Evolutionary conservation across 2,888 invertebrate genomes (phyloP), one percentile per base, ranked within the genome.

Genomic region (Ophion slaviceki): DNA sequence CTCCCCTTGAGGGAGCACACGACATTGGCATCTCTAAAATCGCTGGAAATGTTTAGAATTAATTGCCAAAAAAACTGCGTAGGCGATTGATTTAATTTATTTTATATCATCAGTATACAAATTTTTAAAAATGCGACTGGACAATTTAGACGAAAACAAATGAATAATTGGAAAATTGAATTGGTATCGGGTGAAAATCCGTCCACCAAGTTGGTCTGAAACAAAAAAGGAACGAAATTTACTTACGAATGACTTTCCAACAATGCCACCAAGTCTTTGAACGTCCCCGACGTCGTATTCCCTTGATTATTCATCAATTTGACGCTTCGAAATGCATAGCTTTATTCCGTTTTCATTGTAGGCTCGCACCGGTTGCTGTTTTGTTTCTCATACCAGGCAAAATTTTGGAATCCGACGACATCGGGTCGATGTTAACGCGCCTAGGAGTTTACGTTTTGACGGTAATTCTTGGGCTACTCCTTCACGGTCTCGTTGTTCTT

Each of bases 381-480:
- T 96, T 97, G 91, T 98, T 98, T 95, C 94, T 98, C 82, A 97
- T 99, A 53, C 97, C 97, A 20, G 97, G 97, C 72, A 98, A 99
- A 95, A 97, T 99, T 78, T 95, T 99, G 94, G 98, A 98, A 93
- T 98, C 98, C 93, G 96, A 97, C 70, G 97, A 98, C 76, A 97
- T 98, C 91, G 95, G 95, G 0, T 96, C 96, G 20, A 96, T 98
- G 87, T 95, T 98, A 61, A 97, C 97, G 32, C 97, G 98, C 86
- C 95, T 99, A 76, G 99, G 99, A 28, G 94, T 97, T 94, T 99
- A 99, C 94, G 98, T 99, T 92, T 95, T 97, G 92, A 99, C 99
- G 0, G 99, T 99, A 2, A 95, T 99, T 88, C 93, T 97, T 36
- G 99, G 99, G 0, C 95, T 99, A 74, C 96, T 97, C 91, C 95